Evolutionary conservation across 2,113 vertebrate species (phyloP).

Genomic region (Pseudois nayaur): DNA sequence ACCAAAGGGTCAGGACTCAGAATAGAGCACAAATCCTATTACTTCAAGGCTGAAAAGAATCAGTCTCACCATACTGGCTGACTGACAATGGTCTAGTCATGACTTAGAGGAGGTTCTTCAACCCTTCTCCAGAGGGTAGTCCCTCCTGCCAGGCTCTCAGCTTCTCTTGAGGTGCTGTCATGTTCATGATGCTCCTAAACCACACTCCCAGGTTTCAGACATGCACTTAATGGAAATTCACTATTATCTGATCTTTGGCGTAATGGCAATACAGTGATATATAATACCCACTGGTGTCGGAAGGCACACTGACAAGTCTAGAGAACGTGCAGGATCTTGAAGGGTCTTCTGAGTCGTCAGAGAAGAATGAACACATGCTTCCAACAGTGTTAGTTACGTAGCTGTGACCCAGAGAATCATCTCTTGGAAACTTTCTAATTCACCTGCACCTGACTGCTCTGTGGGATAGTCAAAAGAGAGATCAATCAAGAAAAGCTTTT

Average conservation of each 20-base stretch:
- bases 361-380: background rate
- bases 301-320: background rate
- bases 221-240: background rate
- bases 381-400: background rate
- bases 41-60: background rate
- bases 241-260: background rate
- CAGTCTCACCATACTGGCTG: background rate
- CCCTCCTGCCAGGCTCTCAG: background rate
- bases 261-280: background rate
- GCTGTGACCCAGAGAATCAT: conserved; percentile 61
- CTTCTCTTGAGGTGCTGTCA: background rate
- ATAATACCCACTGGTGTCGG: background rate
- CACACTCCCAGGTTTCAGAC: background rate
- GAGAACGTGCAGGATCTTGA: background rate
- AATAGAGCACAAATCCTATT: background rate
- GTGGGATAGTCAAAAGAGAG: conserved; percentile 49
- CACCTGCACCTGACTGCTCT: conserved; percentile 66
- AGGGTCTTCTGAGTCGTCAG: background rate
- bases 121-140: background rate
- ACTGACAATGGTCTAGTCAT: background rate
- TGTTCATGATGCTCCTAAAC: background rate
- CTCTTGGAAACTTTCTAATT: conserved; percentile 37
- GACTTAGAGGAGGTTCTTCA: background rate
- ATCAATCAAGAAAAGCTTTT: conserved; percentile 69
- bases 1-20: background rate